Conservation (phyloP, 2,113 vertebrate species). For the Grus americana region DNA sequence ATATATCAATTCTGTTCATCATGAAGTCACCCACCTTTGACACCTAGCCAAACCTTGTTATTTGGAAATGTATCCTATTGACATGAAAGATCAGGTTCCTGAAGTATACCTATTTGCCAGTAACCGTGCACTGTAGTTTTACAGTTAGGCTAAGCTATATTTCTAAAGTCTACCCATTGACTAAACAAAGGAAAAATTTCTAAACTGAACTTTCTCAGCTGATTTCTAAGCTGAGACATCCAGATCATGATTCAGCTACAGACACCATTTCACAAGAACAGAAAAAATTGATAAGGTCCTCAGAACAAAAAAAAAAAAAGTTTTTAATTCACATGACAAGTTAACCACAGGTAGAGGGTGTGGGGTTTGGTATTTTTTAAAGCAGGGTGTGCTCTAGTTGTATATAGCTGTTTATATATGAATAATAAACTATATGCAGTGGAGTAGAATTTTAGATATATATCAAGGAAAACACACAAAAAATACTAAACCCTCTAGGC, state of each 20-base stretch:
- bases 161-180: background rate
- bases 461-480: background rate
- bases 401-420: background rate
- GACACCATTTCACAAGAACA: background rate
- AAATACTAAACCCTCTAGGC: slow-evolving; percentile 5
- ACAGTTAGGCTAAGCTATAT: background rate
- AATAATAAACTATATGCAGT: slow-evolving; percentile 25
- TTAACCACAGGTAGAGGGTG: background rate
- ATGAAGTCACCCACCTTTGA: background rate
- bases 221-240: background rate
- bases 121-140: background rate
- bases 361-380: background rate
- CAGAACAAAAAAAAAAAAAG: background rate
- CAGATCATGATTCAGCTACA: background rate
- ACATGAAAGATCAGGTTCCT: background rate
- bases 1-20: background rate
- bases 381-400: background rate
- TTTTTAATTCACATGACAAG: background rate
- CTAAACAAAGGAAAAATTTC: background rate
- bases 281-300: background rate
- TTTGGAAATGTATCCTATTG: background rate
- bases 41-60: background rate
- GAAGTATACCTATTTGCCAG: background rate
- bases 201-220: background rate
- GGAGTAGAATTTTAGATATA: slow-evolving; percentile 2